Base-by-base conservation (phyloP, 2,888 invertebrate genomes). In the Herminia tarsipennalis region DNA sequence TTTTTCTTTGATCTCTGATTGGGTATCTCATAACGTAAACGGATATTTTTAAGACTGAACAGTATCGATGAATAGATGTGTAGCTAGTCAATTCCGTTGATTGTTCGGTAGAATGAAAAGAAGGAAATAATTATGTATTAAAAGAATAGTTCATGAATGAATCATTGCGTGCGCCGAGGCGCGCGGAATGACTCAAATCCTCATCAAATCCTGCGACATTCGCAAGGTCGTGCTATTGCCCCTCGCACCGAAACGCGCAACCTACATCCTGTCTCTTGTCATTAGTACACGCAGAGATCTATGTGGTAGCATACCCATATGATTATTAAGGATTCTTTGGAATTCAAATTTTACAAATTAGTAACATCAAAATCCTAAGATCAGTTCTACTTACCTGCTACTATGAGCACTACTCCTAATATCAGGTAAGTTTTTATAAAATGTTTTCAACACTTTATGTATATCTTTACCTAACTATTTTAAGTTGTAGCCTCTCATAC, bases 171-270 rank as follows among this genome's bases (percentile, higher is more conserved):
- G 25, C 10, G 10, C 4, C 17, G 13, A 21, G 48, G 57, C 71
- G 57, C 49, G 48, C 40, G 49, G 56, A 48, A 57, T 78, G 76
- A 75, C 67, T 76, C 78, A 76, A 76, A 65, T 69, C 71, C 68
- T 66, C 74, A 66, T 74, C 75, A 74, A 75, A 66, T 66, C 71
- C 71, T 68, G 76, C 61, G 83, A 81, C 81, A 79, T 81, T 82
- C 66, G 73, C 86, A 88, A 88, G 88, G 87, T 81, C 85, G 82
- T 67, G 75, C 67, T 72, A 70, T 75, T 71, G 76, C 69, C 78
- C 73, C 64, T 44, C 46, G 51, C 47, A 21, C 36, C 57, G 70
- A 62, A 45, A 35, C 43, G 39, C 37, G 42, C 68, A 68, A 55
- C 70, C 69, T 73, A 70, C 68, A 73, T 74, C 67, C 72, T 70